Percentiles rank a stretch among this genome's conserved stretches.
phyloP scores from a whole-genome alignment of 2,797 vertebrate genomes.

The Enteromius unitaeniatus region DNA sequence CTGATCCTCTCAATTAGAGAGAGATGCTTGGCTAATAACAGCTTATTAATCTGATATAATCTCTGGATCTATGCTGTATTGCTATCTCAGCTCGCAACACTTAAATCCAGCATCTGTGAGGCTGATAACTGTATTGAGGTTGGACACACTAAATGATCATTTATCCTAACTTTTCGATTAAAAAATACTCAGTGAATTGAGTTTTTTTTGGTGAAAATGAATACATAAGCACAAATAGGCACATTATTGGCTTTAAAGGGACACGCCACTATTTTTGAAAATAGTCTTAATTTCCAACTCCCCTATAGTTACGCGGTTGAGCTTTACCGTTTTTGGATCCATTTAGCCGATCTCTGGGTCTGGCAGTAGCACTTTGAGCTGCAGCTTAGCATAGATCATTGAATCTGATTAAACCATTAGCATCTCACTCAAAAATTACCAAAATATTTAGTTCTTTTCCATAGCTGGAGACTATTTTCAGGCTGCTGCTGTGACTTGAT shows the following conservation, averaged over 20 bases:
- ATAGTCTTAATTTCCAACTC: too few relatives aligned
- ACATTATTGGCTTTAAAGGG: background rate
- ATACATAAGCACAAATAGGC: background rate
- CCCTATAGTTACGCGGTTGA: too few relatives aligned
- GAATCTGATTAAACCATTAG: too few relatives aligned
- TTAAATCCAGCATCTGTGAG: background rate
- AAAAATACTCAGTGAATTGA: background rate
- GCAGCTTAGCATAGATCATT: too few relatives aligned
- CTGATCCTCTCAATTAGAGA: conserved; percentile 40
- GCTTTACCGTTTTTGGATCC: too few relatives aligned
- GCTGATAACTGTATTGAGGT: background rate
- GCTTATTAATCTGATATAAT: conserved; percentile 50
- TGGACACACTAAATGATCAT: background rate
- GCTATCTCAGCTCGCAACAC: conserved; percentile 21
- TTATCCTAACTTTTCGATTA: background rate
- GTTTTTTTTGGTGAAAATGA: background rate
- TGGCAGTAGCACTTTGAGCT: too few relatives aligned
- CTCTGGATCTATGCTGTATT: conserved; percentile 41
- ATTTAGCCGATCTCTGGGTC: too few relatives aligned
- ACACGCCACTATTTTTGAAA: too few relatives aligned
- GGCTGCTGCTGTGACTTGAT: too few relatives aligned
- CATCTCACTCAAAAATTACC: too few relatives aligned
- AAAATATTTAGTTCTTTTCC: too few relatives aligned
- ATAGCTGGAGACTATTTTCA: too few relatives aligned
- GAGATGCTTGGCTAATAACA: conserved; percentile 50